Evolutionary conservation across 2,888 invertebrate genomes (phyloP).

Genomic region (Eupithecia pulchellata): DNA sequence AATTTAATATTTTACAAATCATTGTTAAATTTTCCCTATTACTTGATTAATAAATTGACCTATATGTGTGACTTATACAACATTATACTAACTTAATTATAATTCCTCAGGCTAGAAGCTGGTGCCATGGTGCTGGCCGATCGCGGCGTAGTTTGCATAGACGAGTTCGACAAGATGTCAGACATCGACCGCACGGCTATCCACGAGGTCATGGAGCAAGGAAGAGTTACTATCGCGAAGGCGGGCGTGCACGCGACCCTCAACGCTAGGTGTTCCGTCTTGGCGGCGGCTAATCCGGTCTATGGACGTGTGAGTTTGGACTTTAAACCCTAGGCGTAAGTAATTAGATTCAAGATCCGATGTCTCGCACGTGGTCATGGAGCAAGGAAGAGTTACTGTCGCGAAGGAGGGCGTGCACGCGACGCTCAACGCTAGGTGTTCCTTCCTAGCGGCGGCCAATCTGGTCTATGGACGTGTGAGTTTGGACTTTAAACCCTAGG

Average conservation of each 20-base stretch:
- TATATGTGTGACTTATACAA: too few species aligned
- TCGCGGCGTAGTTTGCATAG: conserved; percentile 97
- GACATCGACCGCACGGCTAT: conserved; percentile 99
- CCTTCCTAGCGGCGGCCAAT: conserved; percentile 99
- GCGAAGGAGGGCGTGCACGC: too few species aligned
- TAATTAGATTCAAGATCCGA: background rate
- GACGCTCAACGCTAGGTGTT: conserved; percentile 98
- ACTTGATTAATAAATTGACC: too few species aligned
- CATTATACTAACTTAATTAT: too few species aligned
- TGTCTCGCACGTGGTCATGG: conserved; percentile 96
- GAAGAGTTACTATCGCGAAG: conserved; percentile 98
- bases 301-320: conserved; percentile 81
- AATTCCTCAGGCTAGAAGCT: conserved; percentile 90
- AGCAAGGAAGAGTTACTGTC: conserved; percentile 98
- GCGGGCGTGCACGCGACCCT: conserved; percentile 99
- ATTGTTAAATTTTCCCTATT: background rate
- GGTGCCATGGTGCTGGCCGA: conserved; percentile 99
- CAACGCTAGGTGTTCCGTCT: conserved; percentile 98
- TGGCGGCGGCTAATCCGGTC: conserved; percentile 99
- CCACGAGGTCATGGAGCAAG: conserved; percentile 99
- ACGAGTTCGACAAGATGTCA: conserved; percentile 99
- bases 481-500: conserved; percentile 14
- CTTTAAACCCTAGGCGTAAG: background rate
- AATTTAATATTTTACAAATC: background rate
- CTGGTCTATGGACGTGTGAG: conserved; percentile 91